A percentile compares a stretch with the other conserved stretches of the same genome.
Evolutionary conservation across 2,113 vertebrate species (phyloP).

Genomic region (Colinus virginianus): DNA sequence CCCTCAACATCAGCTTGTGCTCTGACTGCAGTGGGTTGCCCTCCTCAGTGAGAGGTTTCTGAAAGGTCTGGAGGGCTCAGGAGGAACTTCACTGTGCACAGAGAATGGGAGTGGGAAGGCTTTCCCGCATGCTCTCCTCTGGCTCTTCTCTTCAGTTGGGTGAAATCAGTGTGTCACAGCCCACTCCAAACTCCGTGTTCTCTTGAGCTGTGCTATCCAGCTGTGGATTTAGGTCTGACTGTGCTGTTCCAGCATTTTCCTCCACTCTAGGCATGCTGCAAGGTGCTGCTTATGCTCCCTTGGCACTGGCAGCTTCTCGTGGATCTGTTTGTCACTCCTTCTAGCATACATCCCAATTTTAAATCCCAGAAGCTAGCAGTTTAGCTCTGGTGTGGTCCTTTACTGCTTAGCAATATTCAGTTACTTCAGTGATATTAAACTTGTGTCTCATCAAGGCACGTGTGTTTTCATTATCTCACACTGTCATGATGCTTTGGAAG

Average conservation of each 20-base stretch:
- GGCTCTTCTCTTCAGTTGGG: neutral
- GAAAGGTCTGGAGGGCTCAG: neutral
- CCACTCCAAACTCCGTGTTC: neutral
- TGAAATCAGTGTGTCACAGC: neutral
- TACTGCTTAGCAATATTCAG: neutral
- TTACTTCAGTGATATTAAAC: neutral
- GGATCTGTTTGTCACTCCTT: neutral
- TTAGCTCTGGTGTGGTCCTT: neutral
- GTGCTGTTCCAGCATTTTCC: neutral
- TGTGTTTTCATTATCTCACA: neutral
- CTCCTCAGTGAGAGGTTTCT: neutral
- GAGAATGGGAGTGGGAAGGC: neutral
- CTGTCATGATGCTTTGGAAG: neutral
- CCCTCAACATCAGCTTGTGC: accelerated
- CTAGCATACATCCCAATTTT: neutral
- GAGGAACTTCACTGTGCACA: neutral
- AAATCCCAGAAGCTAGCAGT: neutral
- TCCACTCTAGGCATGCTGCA: neutral
- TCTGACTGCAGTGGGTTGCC: neutral
- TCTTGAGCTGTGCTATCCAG: neutral
- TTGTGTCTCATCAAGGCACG: neutral
- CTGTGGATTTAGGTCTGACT: neutral
- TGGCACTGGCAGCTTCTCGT: accelerated
- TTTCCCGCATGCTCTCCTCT: neutral
- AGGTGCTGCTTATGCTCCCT: neutral